phyloP scores from a whole-genome alignment of 2,888 invertebrate genomes.

The Taphrorychus bicolor region DNA sequence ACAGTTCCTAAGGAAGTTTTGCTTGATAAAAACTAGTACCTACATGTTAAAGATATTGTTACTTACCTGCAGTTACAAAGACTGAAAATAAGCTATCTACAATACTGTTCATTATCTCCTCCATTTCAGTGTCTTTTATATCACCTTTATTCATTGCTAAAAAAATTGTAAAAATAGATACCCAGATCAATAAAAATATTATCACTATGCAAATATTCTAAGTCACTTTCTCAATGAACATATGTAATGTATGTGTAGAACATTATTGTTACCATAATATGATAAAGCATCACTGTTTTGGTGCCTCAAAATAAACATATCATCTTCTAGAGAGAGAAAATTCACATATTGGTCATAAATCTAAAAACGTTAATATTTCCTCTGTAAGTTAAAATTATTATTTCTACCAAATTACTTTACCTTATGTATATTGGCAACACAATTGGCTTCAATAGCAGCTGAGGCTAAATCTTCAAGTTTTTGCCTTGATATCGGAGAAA shows the following conservation, averaged over 20 bases:
- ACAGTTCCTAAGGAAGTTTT: slow-evolving; percentile 82
- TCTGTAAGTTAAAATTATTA: neutral
- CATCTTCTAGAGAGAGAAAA: slow-evolving; percentile 97
- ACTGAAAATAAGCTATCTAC: slow-evolving; percentile 97
- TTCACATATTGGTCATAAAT: slow-evolving; percentile 98
- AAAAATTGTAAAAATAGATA: slow-evolving; percentile 47
- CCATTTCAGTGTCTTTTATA: slow-evolving; percentile 95
- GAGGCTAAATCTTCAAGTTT: slow-evolving; percentile 95
- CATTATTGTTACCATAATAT: slow-evolving; percentile 77
- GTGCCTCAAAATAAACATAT: slow-evolving; percentile 93
- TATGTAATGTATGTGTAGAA: too few relatives aligned
- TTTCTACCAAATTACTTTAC: slow-evolving; percentile 57
- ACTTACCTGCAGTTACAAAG: slow-evolving; percentile 91
- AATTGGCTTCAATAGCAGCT: slow-evolving; percentile 88
- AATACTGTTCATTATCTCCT: slow-evolving; percentile 89
- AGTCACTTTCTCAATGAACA: too few relatives aligned
- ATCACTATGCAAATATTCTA: neutral
- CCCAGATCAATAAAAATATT: slow-evolving; percentile 8
- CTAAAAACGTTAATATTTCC: slow-evolving; percentile 56
- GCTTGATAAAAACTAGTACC: too few relatives aligned
- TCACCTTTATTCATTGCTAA: slow-evolving; percentile 91
- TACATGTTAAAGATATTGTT: too few relatives aligned
- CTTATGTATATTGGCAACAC: slow-evolving; percentile 91
- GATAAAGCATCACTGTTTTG: slow-evolving; percentile 90
- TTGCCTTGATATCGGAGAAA: slow-evolving; percentile 92